phyloP scores from a whole-genome alignment of 2,888 invertebrate genomes.

The Lamellibrachia columna region DNA sequence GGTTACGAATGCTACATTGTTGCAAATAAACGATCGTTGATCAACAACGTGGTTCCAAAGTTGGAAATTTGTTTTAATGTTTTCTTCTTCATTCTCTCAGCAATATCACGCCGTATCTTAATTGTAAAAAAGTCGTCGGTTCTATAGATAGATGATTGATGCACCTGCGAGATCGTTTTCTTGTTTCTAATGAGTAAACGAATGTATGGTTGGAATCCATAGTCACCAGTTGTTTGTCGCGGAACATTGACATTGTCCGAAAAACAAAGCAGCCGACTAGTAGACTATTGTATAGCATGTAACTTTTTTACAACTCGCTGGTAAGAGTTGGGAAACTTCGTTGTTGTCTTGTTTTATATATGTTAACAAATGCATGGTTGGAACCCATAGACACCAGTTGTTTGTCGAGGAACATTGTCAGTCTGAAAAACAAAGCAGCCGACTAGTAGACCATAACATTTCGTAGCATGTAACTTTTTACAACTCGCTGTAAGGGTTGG shows the following conservation, averaged over 20 bases:
- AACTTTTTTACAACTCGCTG: background rate
- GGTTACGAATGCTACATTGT: too few species aligned
- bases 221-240: background rate
- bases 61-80: too few species aligned
- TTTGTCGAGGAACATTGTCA: background rate
- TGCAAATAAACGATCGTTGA: too few species aligned
- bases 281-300: background rate
- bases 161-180: too few species aligned
- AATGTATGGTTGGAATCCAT: background rate
- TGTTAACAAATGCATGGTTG: background rate
- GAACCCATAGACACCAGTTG: background rate
- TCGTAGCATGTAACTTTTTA: background rate
- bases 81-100: too few species aligned
- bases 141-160: too few species aligned
- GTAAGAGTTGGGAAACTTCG: background rate
- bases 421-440: slow-evolving; percentile 6
- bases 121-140: too few species aligned
- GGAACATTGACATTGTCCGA: background rate
- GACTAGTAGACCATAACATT: background rate
- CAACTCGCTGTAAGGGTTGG: background rate
- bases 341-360: too few species aligned
- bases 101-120: too few species aligned
- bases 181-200: background rate
- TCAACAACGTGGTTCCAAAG: too few species aligned
- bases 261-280: background rate